These are phyloP conservation scores for Nansenia antarctica DNA, from an alignment of 2,113 vertebrate genomes.

Conservation along the genomic window DNA sequence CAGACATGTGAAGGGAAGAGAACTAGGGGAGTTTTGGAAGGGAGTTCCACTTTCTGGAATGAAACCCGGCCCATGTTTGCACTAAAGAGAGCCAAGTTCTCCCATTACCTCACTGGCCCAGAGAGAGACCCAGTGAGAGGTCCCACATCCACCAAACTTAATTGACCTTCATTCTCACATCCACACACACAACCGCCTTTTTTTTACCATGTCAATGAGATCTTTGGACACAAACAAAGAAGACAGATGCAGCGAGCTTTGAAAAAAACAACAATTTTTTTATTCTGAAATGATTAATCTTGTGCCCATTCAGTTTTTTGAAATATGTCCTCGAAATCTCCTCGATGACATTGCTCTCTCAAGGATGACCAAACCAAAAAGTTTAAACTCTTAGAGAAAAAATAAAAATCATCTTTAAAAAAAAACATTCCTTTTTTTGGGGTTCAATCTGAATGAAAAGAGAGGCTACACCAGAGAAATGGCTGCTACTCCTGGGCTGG, in stretches of 20 bases:
- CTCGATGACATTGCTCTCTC: slow-evolving; percentile 47
- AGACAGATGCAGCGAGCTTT: slow-evolving; percentile 43
- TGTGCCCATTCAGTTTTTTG: slow-evolving; percentile 57
- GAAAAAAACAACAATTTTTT: slow-evolving; percentile 71
- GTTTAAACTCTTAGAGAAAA: slow-evolving; percentile 47
- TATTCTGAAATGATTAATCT: slow-evolving; percentile 76
- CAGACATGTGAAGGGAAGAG: too few species aligned
- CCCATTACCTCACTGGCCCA: slow-evolving; percentile 41
- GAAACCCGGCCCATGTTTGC: too few species aligned
- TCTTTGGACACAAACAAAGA: slow-evolving; percentile 34
- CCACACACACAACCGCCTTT: neutral
- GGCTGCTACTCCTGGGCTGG: slow-evolving; percentile 46
- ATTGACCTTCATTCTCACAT: neutral
- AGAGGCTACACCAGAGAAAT: slow-evolving; percentile 69
- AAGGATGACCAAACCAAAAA: slow-evolving; percentile 48
- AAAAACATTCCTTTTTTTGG: slow-evolving; percentile 42
- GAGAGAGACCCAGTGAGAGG: too few species aligned
- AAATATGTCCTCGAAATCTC: slow-evolving; percentile 55
- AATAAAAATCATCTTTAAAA: slow-evolving; percentile 39
- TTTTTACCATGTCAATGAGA: neutral
- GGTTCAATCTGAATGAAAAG: slow-evolving; percentile 52
- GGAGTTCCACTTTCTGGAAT: too few species aligned
- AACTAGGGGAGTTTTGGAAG: too few species aligned
- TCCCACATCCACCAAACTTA: neutral
- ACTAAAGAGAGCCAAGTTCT: slow-evolving; percentile 9